Evolutionary conservation across 2,113 vertebrate genomes (phyloP), one percentile per base, ranked within the genome.

Genomic region (Pyxicephalus adspersus): DNA sequence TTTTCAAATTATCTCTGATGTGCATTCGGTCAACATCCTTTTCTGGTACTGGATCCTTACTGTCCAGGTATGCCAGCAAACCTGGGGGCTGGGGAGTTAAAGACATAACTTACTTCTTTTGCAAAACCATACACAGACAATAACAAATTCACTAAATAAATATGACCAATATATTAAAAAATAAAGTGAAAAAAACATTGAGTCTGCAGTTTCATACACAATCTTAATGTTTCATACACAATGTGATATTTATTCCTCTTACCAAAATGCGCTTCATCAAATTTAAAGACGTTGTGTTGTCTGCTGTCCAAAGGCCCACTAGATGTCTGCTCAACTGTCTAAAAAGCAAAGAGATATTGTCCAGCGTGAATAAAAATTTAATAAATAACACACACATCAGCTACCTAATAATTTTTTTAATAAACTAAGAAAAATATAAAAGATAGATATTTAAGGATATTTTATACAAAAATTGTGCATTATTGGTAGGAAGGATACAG

Each of bases 301-400:
- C 97, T 79, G 98, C 97, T 55, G 95, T 99, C 98, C 98, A 99
- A 77, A 99, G 94, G 77, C 96, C 98, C 86, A 99, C 97, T 87
- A 99, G 92, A 88, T 99, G 98, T 85, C 98, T 98, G 89, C 97
- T 99, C 84, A 99, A 88, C 90, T 99, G 97, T 86, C 97, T 99
- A 92, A 89, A 85, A 87, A 26, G 66, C 31, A 22, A 23, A 38
- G 34, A n/a, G n/a, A n/a, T n/a, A n/a, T 90, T 83, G 88, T 79
- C 34, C 20, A 13, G 2, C 5, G 17, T 64, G 31, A 25, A 57
- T 57, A 22, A 38, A 38, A 38, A 38, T 16, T 2, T 3, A 23
- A 3, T 15, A 28, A 17, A 28, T 2, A 31, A 16, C 9, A 64
- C 7, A 22, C 5, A 15, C n/a, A n/a, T n/a, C n/a, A n/a, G n/a